Evolutionary conservation across 2,797 vertebrate species (phyloP), one percentile per base, ranked within the genome.

Genomic region (Leontocebus nigricollis): DNA sequence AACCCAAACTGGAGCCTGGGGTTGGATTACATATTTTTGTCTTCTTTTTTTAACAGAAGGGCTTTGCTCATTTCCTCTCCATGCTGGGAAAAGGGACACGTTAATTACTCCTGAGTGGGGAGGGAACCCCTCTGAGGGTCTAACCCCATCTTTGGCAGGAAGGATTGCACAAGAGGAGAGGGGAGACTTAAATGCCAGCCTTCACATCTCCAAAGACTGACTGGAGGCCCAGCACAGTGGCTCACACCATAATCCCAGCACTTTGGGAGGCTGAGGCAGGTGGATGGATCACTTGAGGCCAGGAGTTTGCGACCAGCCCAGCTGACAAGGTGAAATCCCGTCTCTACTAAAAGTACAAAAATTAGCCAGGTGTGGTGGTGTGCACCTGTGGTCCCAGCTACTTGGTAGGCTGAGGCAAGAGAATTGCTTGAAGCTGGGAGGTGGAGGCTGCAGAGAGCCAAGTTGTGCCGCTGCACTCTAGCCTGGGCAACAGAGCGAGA

Each of bases 1-100:
- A 95, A 97, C 85, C 91, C 91, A 95, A 94, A 96, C 94, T 85
- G 88, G 94, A 96, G 94, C 91, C 94, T 88, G 95, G 80, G 91
- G 85, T 96, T 95, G 83, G 90, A 94, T 97, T 95, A 94, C 83
- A 79, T 96, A 70, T 81, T 95, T 95, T 92, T 96, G 93, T 96
- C 80, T 92, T 77, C 46, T 55, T 73, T 82, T 79, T 48, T 59
- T 24, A 93, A 96, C 75, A 92, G 75, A 96, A 94, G 26, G 73
- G 73, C 48, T 94, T 93, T 83, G 82, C 79, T 95, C 84, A 94
- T 93, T 97, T 97, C 93, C 93, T 70, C 77, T 88, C 83, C 41
- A 22, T 48, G 30, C 93, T 82, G 52, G 88, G 59, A 81, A 89
- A 84, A 90, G 41, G 55, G 72, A 91, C 73, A 5, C 7, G 50